Conservation (phyloP, 30 jellyfish, hydroid and myxozoan genomes). For the Aurelia sp. region DNA sequence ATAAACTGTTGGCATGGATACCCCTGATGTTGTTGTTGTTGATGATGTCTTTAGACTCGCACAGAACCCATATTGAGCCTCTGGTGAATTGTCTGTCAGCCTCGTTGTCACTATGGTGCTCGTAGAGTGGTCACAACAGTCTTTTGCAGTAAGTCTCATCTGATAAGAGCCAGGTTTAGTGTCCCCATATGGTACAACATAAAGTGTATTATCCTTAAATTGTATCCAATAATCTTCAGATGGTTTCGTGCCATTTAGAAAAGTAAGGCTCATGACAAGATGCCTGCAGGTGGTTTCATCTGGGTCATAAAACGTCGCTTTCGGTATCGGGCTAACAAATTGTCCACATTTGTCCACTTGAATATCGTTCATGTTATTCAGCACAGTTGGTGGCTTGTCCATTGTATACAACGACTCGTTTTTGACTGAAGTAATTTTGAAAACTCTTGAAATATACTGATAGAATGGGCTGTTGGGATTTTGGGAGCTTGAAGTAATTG, state of each 20-base stretch:
- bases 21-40: not conserved
- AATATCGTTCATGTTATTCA: constrained; percentile 5
- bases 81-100: constrained; percentile 17
- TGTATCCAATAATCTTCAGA: constrained; percentile 54
- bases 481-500: not conserved
- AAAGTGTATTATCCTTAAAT: not conserved
- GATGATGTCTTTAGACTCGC: not conserved
- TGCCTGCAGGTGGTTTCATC: not conserved
- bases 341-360: constrained; percentile 17
- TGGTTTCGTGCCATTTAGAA: constrained; percentile 9
- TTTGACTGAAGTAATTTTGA: constrained; percentile 21
- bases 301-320: constrained; percentile 40
- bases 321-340: constrained; percentile 24
- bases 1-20: not conserved
- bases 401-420: constrained; percentile 23
- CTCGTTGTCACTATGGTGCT: constrained; percentile 31
- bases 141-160: constrained; percentile 62
- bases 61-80: constrained; percentile 9
- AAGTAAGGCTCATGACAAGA: constrained; percentile 13
- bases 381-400: constrained; percentile 46
- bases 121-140: constrained; percentile 78
- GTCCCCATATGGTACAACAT: constrained; percentile 55
- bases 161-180: constrained; percentile 32
- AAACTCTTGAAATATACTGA: not conserved
- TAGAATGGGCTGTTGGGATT: constrained; percentile 17